Percentiles rank a stretch among this genome's conserved stretches.
Evolutionary conservation across 2,113 vertebrate genomes (phyloP).

Genomic region (Gracilinanus agilis): DNA sequence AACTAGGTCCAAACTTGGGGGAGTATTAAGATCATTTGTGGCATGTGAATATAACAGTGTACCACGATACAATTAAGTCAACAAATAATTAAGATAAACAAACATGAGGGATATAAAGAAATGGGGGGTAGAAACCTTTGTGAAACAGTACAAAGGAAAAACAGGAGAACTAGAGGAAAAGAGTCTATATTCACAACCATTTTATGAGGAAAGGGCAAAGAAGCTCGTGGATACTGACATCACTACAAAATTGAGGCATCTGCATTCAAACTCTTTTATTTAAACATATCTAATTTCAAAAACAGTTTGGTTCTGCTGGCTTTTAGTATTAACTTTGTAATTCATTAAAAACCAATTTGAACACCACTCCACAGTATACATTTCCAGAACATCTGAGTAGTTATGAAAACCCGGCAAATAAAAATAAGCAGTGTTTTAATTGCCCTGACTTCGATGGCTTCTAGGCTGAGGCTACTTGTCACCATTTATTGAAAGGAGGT

Average conservation of each 20-base stretch:
- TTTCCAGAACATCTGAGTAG: not conserved
- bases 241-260: not conserved
- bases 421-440: slow-evolving; percentile 29
- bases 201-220: not conserved
- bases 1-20: not conserved
- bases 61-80: slow-evolving; percentile 25
- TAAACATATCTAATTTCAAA: not conserved
- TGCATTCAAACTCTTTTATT: not conserved
- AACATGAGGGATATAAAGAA: slow-evolving; percentile 28
- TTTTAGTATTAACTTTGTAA: not conserved
- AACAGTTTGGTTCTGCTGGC: not conserved
- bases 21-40: not conserved
- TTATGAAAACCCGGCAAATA: slow-evolving; percentile 6
- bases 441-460: slow-evolving; percentile 50
- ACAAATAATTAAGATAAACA: slow-evolving; percentile 36
- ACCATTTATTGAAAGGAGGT: slow-evolving; percentile 50
- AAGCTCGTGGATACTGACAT: not conserved
- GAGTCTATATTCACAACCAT: not conserved
- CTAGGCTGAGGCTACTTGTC: slow-evolving; percentile 31
- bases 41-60: not conserved
- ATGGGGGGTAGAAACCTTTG: not conserved
- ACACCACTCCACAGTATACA: not conserved
- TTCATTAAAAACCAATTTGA: not conserved
- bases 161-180: not conserved
- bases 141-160: not conserved